Evolutionary conservation across 2,888 invertebrate genomes (phyloP), one percentile per base, ranked within the genome.

Genomic region (Thelaira solivaga): DNA sequence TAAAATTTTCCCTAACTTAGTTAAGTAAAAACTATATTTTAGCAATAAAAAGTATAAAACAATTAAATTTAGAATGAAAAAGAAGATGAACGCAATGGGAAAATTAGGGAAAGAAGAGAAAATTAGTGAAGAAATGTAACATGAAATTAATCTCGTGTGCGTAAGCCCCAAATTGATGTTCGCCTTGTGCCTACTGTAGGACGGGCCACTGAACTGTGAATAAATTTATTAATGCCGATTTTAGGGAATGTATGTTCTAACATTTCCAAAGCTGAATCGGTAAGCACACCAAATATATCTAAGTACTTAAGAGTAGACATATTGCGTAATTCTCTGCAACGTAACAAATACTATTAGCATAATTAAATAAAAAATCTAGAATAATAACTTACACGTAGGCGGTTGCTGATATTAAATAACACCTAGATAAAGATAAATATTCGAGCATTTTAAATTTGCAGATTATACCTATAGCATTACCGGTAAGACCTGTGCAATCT

Each of bases 151-250:
- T 96, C 96, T 86, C 96, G 91, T 4, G 95, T 95, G 64, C 95
- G 90, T 24, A 96, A 90, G 1, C 95, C 95, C 98, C 97, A 98
- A 86, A 98, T 94, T 22, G 96, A 96, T 0, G 97, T 96, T 82
- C 97, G 91, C 79, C 94, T 90, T 1, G 94, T 91, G 0, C 97
- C 97, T 0, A 97, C 96, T 0, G 97, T 97, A 0, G 97, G 97
- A 11, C 96, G 90, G 0, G 97, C 96, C 11, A 97, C 93, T 0
- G 95, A 95, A 84, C 97, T 97, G 86, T 94, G 94, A 76, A 92
- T 91, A 84, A 92, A 93, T 86, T 93, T 92, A 88, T 95, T 96
- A 51, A 95, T 91, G 83, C 92, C 91, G 62, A 94, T 91, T 72
- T 89, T 88, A 2, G 91, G 90, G 83, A 94, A 90, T 73, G 89